Evolutionary conservation across 2,113 vertebrate genomes (phyloP).

Genomic region (Eonycteris spelaea): DNA sequence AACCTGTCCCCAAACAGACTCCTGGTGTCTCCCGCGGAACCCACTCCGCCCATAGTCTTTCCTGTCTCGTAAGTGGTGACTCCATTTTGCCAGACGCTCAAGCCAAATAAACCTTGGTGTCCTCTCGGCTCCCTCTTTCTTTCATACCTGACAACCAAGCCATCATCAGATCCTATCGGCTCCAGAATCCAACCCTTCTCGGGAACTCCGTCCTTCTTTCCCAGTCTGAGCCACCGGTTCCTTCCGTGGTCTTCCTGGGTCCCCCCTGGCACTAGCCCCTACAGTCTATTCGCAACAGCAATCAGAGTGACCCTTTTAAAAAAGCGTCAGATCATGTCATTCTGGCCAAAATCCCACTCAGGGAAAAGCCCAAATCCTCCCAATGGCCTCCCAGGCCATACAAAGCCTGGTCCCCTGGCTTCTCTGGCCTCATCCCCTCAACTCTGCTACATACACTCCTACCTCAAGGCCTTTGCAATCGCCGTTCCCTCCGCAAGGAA

Average conservation of each 20-base stretch:
- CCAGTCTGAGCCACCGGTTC: not conserved
- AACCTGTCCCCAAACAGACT: not conserved
- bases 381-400: not conserved
- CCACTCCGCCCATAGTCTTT: not conserved
- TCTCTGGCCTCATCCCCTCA: not conserved
- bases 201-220: not conserved
- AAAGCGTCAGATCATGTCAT: not conserved
- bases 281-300: not conserved
- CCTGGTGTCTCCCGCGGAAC: not conserved
- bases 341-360: not conserved
- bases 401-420: rapidly evolving
- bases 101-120: not conserved
- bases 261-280: not conserved
- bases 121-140: not conserved
- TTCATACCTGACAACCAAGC: not conserved
- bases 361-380: not conserved
- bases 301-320: not conserved
- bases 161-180: not conserved
- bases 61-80: not conserved
- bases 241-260: not conserved
- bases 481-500: not conserved
- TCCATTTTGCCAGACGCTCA: not conserved
- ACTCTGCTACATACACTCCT: not conserved
- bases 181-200: not conserved
- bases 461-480: not conserved